Evolutionary conservation across 2,113 vertebrate species (phyloP).

Genomic region (Atrichornis clamosus): DNA sequence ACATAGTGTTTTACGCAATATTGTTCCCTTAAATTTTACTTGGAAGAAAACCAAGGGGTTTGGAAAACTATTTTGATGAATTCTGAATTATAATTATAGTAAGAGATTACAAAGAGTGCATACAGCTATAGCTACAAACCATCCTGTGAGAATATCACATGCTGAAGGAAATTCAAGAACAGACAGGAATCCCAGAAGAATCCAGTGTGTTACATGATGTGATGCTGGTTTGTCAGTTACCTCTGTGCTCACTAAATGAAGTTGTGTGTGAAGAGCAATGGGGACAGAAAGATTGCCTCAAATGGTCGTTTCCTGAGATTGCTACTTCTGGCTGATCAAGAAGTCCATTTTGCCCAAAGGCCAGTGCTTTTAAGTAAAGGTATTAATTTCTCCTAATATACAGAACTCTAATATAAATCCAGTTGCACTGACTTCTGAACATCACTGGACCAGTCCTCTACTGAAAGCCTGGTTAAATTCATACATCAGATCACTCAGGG

Average conservation of each 20-base stretch:
- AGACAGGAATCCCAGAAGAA: background rate
- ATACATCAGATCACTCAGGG: background rate
- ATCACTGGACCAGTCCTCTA: background rate
- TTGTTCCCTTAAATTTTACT: background rate
- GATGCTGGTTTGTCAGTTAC: background rate
- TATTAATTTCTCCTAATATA: background rate
- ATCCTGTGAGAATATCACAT: background rate
- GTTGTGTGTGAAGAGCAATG: background rate
- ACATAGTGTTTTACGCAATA: rapidly evolving
- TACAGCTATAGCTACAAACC: background rate
- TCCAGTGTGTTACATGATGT: background rate
- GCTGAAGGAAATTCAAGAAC: rapidly evolving
- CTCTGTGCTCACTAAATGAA: no score
- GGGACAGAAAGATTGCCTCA: background rate
- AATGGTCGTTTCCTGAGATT: background rate
- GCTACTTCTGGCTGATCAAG: background rate
- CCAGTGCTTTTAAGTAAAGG: background rate
- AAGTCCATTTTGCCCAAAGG: background rate
- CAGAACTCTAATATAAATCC: background rate
- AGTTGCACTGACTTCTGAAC: background rate
- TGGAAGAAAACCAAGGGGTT: background rate
- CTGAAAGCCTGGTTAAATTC: background rate
- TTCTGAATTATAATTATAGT: background rate
- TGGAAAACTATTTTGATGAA: background rate
- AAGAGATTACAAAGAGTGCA: background rate